These are phyloP conservation scores for Drosophila mettleri DNA, from an alignment of 2,888 invertebrate species.

Conservation along the genomic window DNA sequence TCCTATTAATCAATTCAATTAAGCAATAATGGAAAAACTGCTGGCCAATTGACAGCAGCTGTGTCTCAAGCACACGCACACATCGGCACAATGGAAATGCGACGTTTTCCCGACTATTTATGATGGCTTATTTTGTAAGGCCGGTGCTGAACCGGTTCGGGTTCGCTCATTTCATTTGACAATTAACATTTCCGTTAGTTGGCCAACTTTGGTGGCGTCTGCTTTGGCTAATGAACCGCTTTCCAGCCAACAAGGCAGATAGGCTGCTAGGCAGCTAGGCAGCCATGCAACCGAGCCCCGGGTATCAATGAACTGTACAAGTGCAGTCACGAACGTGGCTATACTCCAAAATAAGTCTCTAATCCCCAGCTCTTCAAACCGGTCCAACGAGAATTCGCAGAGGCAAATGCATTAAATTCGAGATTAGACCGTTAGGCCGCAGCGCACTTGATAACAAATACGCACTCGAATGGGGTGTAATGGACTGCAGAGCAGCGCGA, in stretches of 20 bases:
- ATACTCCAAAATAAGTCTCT: conserved; percentile 19
- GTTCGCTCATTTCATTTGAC: conserved; percentile 72
- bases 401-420: conserved; percentile 26
- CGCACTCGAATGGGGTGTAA: not conserved
- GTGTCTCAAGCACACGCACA: conserved; percentile 3
- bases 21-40: conserved; percentile 76
- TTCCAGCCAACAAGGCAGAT: conserved; percentile 39
- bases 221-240: conserved; percentile 76
- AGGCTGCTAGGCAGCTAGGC: too few relatives aligned
- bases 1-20: conserved; percentile 77
- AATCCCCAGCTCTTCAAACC: conserved; percentile 43
- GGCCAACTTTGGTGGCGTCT: conserved; percentile 79
- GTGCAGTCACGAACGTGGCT: conserved; percentile 25
- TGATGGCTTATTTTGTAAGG: conserved; percentile 77
- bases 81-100: conserved; percentile 48
- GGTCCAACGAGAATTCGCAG: conserved; percentile 63
- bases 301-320: conserved; percentile 69
- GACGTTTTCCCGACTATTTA: conserved; percentile 70
- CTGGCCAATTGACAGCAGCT: conserved; percentile 59
- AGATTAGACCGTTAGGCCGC: conserved; percentile 27
- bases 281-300: conserved; percentile 1
- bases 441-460: conserved; percentile 16
- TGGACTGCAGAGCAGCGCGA: not conserved
- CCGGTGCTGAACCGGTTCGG: conserved; percentile 62
- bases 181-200: conserved; percentile 82